These are phyloP conservation scores for Acanthosepion esculentum DNA, from an alignment of 2,888 invertebrate species.

Conservation along the genomic window DNA sequence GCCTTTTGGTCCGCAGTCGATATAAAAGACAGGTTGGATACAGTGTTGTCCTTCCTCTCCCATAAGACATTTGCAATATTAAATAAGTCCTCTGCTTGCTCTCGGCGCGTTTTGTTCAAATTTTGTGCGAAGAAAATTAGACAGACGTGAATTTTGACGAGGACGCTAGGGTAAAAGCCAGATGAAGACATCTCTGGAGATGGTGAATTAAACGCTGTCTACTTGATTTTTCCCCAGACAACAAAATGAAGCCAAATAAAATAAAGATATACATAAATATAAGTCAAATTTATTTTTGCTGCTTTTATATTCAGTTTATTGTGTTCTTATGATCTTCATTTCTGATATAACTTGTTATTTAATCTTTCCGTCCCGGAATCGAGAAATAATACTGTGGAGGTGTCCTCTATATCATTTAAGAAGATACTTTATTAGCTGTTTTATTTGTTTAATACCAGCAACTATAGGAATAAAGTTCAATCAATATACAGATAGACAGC, in stretches of 20 bases:
- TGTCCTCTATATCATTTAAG: no score
- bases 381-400: background rate
- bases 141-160: background rate
- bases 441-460: no score
- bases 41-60: background rate
- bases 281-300: background rate
- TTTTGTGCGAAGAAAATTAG: conserved; percentile 33
- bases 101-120: background rate
- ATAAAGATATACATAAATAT: background rate
- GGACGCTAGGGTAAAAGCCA: background rate
- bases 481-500: no score
- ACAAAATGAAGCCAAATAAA: background rate
- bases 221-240: background rate
- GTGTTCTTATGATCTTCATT: background rate
- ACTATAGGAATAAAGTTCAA: no score
- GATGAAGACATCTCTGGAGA: background rate
- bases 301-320: background rate
- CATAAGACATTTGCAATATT: conserved; percentile 15
- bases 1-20: background rate
- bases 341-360: background rate
- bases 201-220: background rate
- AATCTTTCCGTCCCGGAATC: background rate
- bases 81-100: background rate
- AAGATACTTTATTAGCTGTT: no score
- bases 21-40: background rate